Evolutionary conservation across 1,140 invertebrate genomes (phyloP).

Genomic region (Oncopeltus fasciatus): DNA sequence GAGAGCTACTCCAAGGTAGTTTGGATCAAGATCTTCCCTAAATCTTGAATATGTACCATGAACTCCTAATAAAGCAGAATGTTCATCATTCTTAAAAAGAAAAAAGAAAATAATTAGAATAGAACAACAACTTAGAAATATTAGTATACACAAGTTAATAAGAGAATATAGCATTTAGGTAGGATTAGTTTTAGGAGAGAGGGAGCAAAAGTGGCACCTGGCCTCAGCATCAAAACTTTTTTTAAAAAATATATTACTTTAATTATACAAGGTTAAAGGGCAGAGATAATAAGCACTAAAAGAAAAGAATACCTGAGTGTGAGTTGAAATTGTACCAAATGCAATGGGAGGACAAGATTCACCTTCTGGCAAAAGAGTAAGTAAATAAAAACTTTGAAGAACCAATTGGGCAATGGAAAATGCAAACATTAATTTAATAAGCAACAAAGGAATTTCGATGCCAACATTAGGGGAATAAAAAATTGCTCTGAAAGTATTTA

Average conservation of each 20-base stretch:
- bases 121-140: neutral
- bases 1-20: slow-evolving; percentile 63
- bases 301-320: slow-evolving; percentile 1
- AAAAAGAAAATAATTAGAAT: slow-evolving; percentile 12
- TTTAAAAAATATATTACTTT: slow-evolving; percentile 16
- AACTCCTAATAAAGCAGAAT: slow-evolving; percentile 32
- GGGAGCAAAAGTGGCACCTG: too few species aligned
- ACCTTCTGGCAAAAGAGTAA: slow-evolving; percentile 21
- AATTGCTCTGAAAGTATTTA: slow-evolving; percentile 21
- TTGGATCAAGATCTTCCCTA: slow-evolving; percentile 47
- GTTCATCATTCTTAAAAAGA: slow-evolving; percentile 31
- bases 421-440: too few species aligned
- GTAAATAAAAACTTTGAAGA: slow-evolving; percentile 27
- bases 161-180: too few species aligned
- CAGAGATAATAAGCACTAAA: too few species aligned
- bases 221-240: slow-evolving; percentile 27
- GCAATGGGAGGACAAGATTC: neutral
- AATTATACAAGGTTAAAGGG: too few species aligned
- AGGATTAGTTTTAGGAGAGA: too few species aligned
- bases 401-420: slow-evolving; percentile 34
- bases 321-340: slow-evolving; percentile 4
- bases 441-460: too few species aligned
- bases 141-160: neutral
- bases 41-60: slow-evolving; percentile 37
- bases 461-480: slow-evolving; percentile 29